Percentiles rank a stretch among this genome's conserved stretches.
phyloP scores from a whole-genome alignment of 2,797 vertebrate genomes.

The Limosa lapponica region DNA sequence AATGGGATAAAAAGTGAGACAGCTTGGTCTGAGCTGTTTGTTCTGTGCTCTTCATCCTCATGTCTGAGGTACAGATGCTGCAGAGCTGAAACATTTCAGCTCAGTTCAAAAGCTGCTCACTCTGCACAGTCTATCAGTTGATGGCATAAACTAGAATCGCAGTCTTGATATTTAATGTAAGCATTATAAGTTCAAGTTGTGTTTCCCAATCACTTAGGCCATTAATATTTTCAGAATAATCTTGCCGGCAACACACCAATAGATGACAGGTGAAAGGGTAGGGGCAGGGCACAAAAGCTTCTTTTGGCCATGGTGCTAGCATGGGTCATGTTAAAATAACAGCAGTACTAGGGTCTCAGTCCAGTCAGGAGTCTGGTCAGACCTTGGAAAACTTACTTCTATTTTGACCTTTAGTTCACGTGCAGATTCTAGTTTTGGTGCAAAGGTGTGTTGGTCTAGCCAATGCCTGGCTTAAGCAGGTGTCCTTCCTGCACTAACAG shows the following conservation, averaged over 20 bases:
- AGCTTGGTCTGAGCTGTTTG: not conserved
- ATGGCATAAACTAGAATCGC: not conserved
- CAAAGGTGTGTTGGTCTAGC: not conserved
- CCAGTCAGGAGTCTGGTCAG: not conserved
- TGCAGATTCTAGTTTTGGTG: not conserved
- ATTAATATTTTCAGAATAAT: not conserved
- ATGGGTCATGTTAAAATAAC: not conserved
- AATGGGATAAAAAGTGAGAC: not conserved
- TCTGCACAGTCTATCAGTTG: not conserved
- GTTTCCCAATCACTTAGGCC: not conserved
- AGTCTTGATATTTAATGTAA: not conserved
- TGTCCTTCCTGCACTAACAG: not conserved
- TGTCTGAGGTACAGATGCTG: not conserved
- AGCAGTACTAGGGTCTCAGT: not conserved
- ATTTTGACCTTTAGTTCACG: not conserved
- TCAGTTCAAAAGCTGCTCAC: not conserved
- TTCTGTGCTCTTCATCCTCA: not conserved
- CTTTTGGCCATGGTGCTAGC: not conserved
- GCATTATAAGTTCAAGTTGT: not conserved
- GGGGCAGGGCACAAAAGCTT: not conserved
- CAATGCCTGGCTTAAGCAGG: not conserved
- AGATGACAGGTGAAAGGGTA: not conserved
- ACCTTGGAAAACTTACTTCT: not conserved
- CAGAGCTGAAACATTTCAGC: not conserved
- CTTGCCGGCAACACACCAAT: not conserved